Evolutionary conservation across 2,888 invertebrate species (phyloP), one percentile per base, ranked within the genome.

Genomic region (Polydrusus cervinus): DNA sequence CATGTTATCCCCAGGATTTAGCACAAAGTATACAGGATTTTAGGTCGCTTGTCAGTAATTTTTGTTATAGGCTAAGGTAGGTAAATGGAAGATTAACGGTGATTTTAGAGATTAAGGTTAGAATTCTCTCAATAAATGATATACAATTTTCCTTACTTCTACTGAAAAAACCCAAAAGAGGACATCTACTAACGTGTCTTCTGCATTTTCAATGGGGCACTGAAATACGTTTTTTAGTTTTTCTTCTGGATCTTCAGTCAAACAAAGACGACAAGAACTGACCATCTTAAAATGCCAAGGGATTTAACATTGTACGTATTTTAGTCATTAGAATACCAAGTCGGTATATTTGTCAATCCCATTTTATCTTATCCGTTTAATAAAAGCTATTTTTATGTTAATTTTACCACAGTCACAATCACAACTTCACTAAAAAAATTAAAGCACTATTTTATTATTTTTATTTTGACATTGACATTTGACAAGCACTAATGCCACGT

Each of bases 81-180:
- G 5, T 25, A 25, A 25, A 25, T 25, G 25, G 25, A 25, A 25
- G 3, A 25, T 25, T n/a, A 30, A 30, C 30, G 7, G 30, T 40
- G 40, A 10, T 40, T 40, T 8, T 34, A 57, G 14, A 16, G 0
- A 47, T 43, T 47, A 25, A 10, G 64, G 64, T 45, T 64, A 64
- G 16, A 3, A 16, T 64, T 30, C 1, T 25, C 13, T 43, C 13
- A 2, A 9, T 25, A 25, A 43, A n/a, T 18, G 11, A 0, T 47
- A 18, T n/a, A 62, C 45, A 62, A 25, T 0, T 45, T n/a, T n/a
- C n/a, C 47, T 30, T 64, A 64, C 67, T 53, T 67, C 67, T 38
- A 67, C 20, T 55, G 55, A 38, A 55, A 67, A 67, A 30, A 55
- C 10, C 67, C 67, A 67, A 38, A 55, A 67, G 11, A 67, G 43